phyloP scores from a whole-genome alignment of 2,888 invertebrate genomes.

The Diaprepes abbreviatus region DNA sequence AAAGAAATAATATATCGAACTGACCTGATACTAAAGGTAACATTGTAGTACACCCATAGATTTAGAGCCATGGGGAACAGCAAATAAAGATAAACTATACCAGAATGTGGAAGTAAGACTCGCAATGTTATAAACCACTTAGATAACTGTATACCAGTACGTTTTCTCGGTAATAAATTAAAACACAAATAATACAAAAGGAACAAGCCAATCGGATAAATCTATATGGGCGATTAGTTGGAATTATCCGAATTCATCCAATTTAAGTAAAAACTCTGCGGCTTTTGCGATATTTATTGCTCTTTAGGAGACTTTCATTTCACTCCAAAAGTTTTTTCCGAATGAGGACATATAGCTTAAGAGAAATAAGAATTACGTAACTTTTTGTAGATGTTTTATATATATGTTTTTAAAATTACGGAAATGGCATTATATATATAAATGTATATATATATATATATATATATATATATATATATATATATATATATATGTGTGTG shows the following conservation, averaged over 20 bases:
- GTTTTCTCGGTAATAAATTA: constrained; percentile 36
- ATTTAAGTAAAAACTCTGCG: too few relatives aligned
- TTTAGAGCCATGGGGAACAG: constrained; percentile 13
- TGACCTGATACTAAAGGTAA: neutral
- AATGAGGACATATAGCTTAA: too few relatives aligned
- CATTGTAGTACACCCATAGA: constrained; percentile 4
- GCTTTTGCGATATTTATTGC: too few relatives aligned
- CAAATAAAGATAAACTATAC: constrained; percentile 29
- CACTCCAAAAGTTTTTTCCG: too few relatives aligned
- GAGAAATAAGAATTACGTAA: too few relatives aligned
- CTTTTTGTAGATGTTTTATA: too few relatives aligned
- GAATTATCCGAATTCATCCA: constrained; percentile 1
- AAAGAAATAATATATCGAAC: neutral
- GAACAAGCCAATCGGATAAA: constrained; percentile 10
- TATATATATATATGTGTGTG: too few relatives aligned
- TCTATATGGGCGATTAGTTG: neutral
- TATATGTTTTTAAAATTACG: too few relatives aligned
- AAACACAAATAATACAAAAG: constrained; percentile 38
- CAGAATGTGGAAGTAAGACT: constrained; percentile 42
- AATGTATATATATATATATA: too few relatives aligned
- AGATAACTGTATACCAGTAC: constrained; percentile 41
- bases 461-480: too few relatives aligned
- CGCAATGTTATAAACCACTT: constrained; percentile 34
- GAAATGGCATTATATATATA: too few relatives aligned
- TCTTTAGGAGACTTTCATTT: too few relatives aligned